Percentiles rank a stretch among this genome's conserved stretches.
phyloP scores from a whole-genome alignment of 2,113 vertebrate species.

The Saguinus midas region DNA sequence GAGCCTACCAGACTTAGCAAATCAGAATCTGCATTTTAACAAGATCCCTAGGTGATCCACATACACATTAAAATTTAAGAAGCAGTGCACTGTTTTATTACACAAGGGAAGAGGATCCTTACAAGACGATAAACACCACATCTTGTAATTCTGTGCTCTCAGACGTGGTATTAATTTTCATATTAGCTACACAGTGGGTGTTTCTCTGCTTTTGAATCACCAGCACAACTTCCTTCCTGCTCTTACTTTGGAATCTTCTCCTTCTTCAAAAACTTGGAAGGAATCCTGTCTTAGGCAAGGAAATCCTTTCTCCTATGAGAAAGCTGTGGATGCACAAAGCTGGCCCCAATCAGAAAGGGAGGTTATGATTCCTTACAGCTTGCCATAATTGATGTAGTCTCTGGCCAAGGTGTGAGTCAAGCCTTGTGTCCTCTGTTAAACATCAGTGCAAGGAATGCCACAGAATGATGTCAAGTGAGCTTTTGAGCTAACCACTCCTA shows the following conservation, averaged over 20 bases:
- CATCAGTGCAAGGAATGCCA: conserved; percentile 58
- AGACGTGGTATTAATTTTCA: background rate
- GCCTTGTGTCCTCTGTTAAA: conserved; percentile 51
- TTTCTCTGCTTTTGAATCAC: background rate
- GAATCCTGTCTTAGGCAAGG: background rate
- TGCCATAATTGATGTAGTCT: background rate
- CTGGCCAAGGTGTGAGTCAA: conserved; percentile 65
- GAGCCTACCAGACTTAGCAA: background rate
- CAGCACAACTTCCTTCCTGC: background rate
- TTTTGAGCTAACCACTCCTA: conserved; percentile 64
- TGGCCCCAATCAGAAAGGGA: background rate
- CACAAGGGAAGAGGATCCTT: background rate
- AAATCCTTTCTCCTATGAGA: background rate
- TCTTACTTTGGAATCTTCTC: background rate
- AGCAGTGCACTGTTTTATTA: background rate
- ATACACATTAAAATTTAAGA: background rate
- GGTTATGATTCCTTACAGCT: conserved; percentile 21
- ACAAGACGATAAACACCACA: background rate
- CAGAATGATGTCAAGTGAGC: conserved; percentile 43
- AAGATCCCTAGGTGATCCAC: background rate
- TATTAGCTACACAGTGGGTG: background rate
- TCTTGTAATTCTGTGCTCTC: background rate
- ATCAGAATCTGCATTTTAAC: conserved; percentile 41
- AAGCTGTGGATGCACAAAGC: background rate
- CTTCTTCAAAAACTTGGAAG: background rate